A percentile compares a stretch with the other conserved stretches of the same genome.
Conservation (phyloP, 2,113 vertebrate species). For the Colistium nudipinnis region DNA sequence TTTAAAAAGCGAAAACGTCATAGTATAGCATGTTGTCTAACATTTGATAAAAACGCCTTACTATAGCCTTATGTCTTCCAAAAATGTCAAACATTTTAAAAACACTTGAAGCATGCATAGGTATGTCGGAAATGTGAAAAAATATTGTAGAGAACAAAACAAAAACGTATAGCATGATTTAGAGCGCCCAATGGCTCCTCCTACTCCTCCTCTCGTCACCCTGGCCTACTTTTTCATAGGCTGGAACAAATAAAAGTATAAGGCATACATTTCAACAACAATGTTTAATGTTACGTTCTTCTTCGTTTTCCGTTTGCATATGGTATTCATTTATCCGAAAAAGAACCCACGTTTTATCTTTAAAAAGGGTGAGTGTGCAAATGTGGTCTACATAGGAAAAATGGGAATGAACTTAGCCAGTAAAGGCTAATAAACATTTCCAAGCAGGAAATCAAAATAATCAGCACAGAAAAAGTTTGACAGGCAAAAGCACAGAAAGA, state of each 20-base stretch:
- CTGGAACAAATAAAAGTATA: slow-evolving; percentile 62
- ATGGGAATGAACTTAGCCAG: not conserved
- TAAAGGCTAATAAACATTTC: not conserved
- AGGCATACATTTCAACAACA: slow-evolving; percentile 38
- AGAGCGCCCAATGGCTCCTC: slow-evolving; percentile 36
- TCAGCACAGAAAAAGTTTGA: not conserved
- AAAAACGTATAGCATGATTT: too few species aligned
- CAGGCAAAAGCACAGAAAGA: not conserved
- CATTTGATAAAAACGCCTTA: too few species aligned
- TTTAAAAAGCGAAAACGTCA: too few species aligned
- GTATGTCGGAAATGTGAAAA: too few species aligned
- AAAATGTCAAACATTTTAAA: too few species aligned
- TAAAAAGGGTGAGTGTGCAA: not conserved
- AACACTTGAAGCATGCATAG: too few species aligned
- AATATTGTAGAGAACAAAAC: too few species aligned
- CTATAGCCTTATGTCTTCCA: too few species aligned
- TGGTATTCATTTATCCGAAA: not conserved
- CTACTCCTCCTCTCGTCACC: slow-evolving; percentile 22
- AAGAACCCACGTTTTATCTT: not conserved
- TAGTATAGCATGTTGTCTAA: too few species aligned
- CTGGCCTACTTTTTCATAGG: slow-evolving; percentile 67
- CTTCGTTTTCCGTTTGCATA: not conserved
- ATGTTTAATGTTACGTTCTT: not conserved
- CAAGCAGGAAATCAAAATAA: not conserved
- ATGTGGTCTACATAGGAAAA: not conserved